These are phyloP conservation scores for Mus pahari DNA, from an alignment of 2,113 vertebrate species.

Conservation along the genomic window DNA sequence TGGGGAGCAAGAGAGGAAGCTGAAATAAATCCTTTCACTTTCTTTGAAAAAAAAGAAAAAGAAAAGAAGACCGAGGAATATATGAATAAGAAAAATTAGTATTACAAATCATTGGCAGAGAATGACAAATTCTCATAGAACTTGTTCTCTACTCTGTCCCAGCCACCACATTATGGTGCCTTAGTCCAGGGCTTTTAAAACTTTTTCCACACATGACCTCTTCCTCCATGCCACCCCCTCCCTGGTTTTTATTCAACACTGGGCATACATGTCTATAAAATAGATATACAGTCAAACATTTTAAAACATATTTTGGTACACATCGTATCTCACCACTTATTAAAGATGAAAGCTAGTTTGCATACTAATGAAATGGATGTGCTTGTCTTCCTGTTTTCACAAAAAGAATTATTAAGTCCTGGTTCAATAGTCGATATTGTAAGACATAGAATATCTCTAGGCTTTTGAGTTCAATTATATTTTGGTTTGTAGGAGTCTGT, in stretches of 20 bases:
- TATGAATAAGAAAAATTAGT: neutral
- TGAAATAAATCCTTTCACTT: too few species aligned
- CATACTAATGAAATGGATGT: neutral
- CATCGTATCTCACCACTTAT: neutral
- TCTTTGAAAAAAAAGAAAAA: too few species aligned
- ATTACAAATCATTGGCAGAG: neutral
- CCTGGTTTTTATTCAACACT: neutral
- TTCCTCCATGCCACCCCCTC: neutral
- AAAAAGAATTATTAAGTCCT: neutral
- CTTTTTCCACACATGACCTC: neutral
- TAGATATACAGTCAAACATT: neutral
- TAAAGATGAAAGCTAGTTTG: neutral
- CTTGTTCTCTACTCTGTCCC: neutral
- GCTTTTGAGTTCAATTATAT: neutral
- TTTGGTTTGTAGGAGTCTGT: neutral
- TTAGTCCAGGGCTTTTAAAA: neutral
- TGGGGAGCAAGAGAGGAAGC: too few species aligned
- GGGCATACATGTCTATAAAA: neutral
- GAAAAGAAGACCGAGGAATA: neutral
- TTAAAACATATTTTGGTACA: neutral
- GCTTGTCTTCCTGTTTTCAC: neutral
- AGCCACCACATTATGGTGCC: rapidly evolving
- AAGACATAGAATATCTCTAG: neutral
- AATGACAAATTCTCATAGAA: neutral
- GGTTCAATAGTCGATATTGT: neutral